Evolutionary conservation across 2,888 invertebrate species (phyloP).

Genomic region (Heliothis peltigera): DNA sequence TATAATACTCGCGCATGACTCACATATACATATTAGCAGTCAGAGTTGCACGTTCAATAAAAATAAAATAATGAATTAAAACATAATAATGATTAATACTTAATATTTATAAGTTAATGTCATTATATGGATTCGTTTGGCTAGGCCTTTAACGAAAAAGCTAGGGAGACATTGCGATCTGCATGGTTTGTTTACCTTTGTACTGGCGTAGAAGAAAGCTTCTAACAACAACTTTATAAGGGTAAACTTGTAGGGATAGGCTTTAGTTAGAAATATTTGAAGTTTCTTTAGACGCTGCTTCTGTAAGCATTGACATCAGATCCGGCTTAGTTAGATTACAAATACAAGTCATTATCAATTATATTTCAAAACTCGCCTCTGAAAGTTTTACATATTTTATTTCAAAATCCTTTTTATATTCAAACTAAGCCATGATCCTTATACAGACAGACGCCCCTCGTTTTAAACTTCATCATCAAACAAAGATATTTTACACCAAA

Average conservation of each 20-base stretch:
- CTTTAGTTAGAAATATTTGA: no score
- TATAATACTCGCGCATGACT: background rate
- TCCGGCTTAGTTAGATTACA: background rate
- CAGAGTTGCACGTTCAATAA: constrained; percentile 54
- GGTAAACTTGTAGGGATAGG: no score
- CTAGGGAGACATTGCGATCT: constrained; percentile 29
- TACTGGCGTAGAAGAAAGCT: background rate
- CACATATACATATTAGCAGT: background rate
- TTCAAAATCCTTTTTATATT: background rate
- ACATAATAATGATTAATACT: constrained; percentile 57
- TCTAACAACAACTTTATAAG: background rate
- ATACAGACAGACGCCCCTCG: background rate
- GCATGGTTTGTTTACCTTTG: background rate
- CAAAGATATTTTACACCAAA: constrained; percentile 3
- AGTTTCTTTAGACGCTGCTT: no score
- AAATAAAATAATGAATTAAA: constrained; percentile 57
- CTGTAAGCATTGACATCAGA: background rate
- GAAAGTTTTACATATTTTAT: no score
- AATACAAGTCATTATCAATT: background rate
- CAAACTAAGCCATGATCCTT: background rate
- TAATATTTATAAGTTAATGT: constrained; percentile 55
- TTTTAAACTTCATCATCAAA: background rate
- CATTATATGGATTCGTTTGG: constrained; percentile 54
- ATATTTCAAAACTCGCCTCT: background rate
- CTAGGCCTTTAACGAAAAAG: constrained; percentile 47